Percentiles rank a stretch among this genome's conserved stretches.
These are phyloP conservation scores for Pyrrhia umbra DNA, from an alignment of 2,888 invertebrate species.

Conservation along the genomic window DNA sequence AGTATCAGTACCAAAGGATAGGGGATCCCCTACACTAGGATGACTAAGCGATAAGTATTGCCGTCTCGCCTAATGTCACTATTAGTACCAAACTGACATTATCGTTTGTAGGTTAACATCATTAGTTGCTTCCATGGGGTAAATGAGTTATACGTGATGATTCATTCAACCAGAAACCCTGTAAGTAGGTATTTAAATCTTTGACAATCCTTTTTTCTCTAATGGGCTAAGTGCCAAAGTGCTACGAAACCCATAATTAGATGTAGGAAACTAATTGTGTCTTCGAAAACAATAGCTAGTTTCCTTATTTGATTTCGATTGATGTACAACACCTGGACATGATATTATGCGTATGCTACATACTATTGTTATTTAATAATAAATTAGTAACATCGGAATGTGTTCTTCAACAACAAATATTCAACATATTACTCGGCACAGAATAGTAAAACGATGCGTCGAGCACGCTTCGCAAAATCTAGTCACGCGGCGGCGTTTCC, in stretches of 20 bases:
- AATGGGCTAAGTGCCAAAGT: conserved; percentile 22
- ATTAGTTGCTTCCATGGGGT: conserved; percentile 34
- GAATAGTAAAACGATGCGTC: conserved; percentile 18
- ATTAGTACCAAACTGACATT: conserved; percentile 40
- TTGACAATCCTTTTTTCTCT: conserved; percentile 2
- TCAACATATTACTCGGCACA: conserved; percentile 1
- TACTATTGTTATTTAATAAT: conserved; percentile 14
- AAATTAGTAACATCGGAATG: conserved; percentile 18
- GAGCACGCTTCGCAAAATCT: neutral
- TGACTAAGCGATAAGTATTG: conserved; percentile 49
- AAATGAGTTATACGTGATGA: conserved; percentile 38
- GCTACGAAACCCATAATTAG: conserved; percentile 16
- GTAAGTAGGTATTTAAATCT: conserved; percentile 11
- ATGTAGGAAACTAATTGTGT: conserved; percentile 27
- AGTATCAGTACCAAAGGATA: conserved; percentile 25
- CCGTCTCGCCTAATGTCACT: conserved; percentile 48
- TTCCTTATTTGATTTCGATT: conserved; percentile 25
- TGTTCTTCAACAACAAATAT: conserved; percentile 6
- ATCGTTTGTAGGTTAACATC: conserved; percentile 47
- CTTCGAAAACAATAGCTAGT: conserved; percentile 35
- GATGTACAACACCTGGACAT: conserved; percentile 12
- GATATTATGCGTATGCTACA: conserved; percentile 10
- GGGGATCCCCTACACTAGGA: conserved; percentile 36
- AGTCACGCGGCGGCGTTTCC: too few relatives aligned
- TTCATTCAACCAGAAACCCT: conserved; percentile 36